These are phyloP conservation scores for Willisornis vidua DNA, from an alignment of 2,113 vertebrate genomes.

Conservation along the genomic window DNA sequence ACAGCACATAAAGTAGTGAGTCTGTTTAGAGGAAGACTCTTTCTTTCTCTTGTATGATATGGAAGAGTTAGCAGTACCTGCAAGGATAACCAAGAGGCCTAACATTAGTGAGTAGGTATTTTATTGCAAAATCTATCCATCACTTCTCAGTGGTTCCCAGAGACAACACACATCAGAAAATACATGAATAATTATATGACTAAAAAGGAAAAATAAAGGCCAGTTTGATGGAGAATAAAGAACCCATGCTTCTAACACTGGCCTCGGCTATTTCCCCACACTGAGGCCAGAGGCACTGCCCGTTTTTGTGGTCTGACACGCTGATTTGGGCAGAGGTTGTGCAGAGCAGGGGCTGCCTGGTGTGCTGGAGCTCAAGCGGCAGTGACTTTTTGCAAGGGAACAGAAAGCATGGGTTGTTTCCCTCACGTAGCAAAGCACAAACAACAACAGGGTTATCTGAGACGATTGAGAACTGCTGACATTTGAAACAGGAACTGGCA, in stretches of 20 bases:
- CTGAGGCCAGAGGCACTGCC: background rate
- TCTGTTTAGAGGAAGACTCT: background rate
- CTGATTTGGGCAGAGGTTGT: background rate
- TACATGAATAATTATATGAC: background rate
- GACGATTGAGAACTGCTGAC: slow-evolving; percentile 37
- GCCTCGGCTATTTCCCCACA: background rate
- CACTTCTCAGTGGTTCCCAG: background rate
- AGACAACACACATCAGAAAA: background rate
- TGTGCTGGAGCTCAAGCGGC: background rate
- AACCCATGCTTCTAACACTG: background rate
- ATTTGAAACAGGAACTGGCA: slow-evolving; percentile 36
- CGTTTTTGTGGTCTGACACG: background rate
- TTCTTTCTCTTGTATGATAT: background rate
- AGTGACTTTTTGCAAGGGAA: background rate
- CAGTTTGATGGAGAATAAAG: background rate
- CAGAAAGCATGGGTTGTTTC: background rate
- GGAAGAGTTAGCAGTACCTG: background rate
- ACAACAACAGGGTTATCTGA: background rate
- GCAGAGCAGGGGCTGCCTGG: background rate
- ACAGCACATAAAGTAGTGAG: background rate
- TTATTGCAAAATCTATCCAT: background rate
- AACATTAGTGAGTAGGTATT: background rate
- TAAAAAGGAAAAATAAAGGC: background rate
- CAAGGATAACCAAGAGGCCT: background rate
- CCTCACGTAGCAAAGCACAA: background rate